Conservation (phyloP, 2,888 invertebrate species). For the Operophtera brumata region DNA sequence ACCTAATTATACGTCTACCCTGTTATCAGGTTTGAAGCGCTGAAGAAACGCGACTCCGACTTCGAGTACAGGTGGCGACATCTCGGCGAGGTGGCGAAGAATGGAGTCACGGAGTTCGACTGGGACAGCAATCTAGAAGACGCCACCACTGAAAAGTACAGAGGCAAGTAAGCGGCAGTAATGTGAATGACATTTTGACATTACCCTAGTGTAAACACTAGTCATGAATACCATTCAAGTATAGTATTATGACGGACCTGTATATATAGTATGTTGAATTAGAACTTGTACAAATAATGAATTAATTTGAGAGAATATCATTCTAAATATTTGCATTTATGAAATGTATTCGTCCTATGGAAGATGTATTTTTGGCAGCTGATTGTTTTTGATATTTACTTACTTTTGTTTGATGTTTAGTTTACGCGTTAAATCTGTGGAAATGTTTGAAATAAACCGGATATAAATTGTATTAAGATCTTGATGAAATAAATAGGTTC, state of each 20-base stretch:
- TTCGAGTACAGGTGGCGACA: conserved; percentile 92
- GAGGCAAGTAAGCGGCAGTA: conserved; percentile 58
- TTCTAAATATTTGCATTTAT: conserved; percentile 34
- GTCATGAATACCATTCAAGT: conserved; percentile 44
- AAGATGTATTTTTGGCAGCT: conserved; percentile 27
- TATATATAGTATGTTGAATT: conserved; percentile 17
- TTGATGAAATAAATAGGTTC: conserved; percentile 8
- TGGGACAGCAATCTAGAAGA: conserved; percentile 93
- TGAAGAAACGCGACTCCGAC: conserved; percentile 89
- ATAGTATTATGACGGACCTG: conserved; percentile 20
- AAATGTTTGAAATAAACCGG: conserved; percentile 13
- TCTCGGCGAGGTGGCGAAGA: conserved; percentile 89
- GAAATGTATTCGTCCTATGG: conserved; percentile 34
- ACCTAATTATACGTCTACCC: conserved; percentile 22
- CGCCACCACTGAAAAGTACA: conserved; percentile 76
- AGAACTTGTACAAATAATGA: conserved; percentile 33
- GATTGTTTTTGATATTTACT: conserved; percentile 9
- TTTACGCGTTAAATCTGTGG: conserved; percentile 24
- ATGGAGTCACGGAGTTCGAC: conserved; percentile 91
- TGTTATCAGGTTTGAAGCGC: conserved; percentile 86
- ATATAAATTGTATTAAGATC: conserved; percentile 1
- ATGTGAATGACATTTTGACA: conserved; percentile 22
- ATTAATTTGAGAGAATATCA: conserved; percentile 34
- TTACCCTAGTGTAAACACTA: conserved; percentile 56
- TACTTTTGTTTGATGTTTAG: conserved; percentile 21